Evolutionary conservation across 2,797 vertebrate species (phyloP), one percentile per base, ranked within the genome.

Genomic region (Poeciliopsis gracilis): DNA sequence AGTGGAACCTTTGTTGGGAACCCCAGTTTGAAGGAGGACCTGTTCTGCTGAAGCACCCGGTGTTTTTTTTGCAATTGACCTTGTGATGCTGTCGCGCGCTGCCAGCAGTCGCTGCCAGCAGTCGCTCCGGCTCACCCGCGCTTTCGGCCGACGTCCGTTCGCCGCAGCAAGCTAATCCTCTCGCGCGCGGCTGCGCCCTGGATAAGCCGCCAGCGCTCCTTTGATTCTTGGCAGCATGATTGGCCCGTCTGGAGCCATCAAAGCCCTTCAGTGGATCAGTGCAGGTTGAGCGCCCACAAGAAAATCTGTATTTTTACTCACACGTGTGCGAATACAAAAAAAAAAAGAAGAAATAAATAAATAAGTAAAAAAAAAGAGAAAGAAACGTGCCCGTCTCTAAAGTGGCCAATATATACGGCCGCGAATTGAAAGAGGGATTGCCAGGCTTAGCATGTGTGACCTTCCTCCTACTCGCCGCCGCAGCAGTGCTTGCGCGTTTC

Each of bases 391-490:
- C 86, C 88, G 82, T 90, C 86, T 89, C 87, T 86, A 90, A 93
- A 93, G 90, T 92, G 89, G 81, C 85, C 85, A 91, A 94, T 94
- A 94, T 91, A 90, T 91, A 90, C 16, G 46, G 76, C 81, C 55
- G 83, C 88, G 91, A 93, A 94, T 94, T 93, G 93, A 93, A 94
- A 92, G 90, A 80, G 82, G 92, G 93, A 95, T 95, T 93, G 92
- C 88, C 86, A 89, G 90, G 91, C 81, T 91, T 84, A 90, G 88
- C 88, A 91, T 94, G 91, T 91, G 88, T 75, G 83, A 85, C 86
- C 92, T 87, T 53, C 86, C 76, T 77, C 84, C 77, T 66, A 76
- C 71, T 46, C 73, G 72, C 69, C 82, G 25, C 36, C 76, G 75
- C 86, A 82, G 82, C 59, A 11, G 88, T 86, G 89, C 90, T 84